phyloP scores from a whole-genome alignment of 2,797 vertebrate species.

The Danionella dracula region DNA sequence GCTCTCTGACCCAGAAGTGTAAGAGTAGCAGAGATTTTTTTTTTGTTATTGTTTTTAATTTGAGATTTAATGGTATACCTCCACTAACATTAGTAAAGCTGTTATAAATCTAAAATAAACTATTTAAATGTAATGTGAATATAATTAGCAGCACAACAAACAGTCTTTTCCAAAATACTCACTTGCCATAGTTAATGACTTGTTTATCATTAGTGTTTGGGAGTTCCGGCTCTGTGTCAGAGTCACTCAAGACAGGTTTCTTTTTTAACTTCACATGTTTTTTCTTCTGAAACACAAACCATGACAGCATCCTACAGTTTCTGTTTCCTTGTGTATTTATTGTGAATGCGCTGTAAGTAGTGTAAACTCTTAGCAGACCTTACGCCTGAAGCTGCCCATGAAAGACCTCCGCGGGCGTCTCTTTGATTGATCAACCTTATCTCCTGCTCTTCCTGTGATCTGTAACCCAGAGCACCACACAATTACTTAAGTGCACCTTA shows the following conservation, averaged over 20 bases:
- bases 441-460: constrained; percentile 62
- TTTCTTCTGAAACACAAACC: constrained; percentile 68
- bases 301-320: neutral
- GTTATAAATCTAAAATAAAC: no score
- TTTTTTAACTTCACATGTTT: constrained; percentile 77
- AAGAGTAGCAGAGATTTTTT: no score
- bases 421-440: constrained; percentile 62
- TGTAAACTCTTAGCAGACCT: constrained; percentile 61
- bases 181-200: constrained; percentile 70
- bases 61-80: no score
- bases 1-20: no score
- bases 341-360: neutral
- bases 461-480: constrained; percentile 43
- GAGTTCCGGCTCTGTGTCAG: constrained; percentile 68
- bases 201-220: constrained; percentile 65
- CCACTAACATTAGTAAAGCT: no score
- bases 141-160: neutral
- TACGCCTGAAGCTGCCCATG: constrained; percentile 83
- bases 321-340: neutral
- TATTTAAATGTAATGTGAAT: no score
- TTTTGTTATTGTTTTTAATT: no score
- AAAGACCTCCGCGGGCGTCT: constrained; percentile 70
- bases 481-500: no score
- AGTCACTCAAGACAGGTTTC: constrained; percentile 69
- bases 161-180: neutral